Evolutionary conservation across 2,888 invertebrate species (phyloP).

Genomic region (Amorpha juglandis): DNA sequence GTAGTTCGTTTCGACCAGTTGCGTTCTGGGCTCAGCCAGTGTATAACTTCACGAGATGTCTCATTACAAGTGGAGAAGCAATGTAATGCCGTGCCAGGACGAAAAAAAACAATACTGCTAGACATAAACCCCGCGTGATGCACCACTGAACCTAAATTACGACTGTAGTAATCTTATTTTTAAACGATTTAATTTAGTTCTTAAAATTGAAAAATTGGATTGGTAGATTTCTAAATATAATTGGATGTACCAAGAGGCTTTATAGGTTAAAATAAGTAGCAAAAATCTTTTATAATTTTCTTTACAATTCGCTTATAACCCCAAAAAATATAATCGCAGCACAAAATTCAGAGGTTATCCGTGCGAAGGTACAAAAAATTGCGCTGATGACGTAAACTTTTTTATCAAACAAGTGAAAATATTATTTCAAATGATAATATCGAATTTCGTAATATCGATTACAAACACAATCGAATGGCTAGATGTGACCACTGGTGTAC

Average conservation of each 20-base stretch:
- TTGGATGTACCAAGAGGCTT: not conserved
- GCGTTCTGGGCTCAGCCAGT: too few relatives aligned
- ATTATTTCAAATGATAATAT: conserved; percentile 13
- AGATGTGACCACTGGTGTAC: conserved; percentile 43
- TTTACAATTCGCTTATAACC: not conserved
- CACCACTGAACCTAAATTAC: too few relatives aligned
- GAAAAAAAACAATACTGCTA: too few relatives aligned
- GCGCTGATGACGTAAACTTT: not conserved
- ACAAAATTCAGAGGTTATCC: conserved; percentile 1
- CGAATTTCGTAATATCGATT: conserved; percentile 10
- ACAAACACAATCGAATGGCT: conserved; percentile 30
- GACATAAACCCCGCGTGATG: too few relatives aligned
- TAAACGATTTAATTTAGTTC: too few relatives aligned
- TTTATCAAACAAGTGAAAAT: conserved; percentile 11
- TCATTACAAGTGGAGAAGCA: too few relatives aligned
- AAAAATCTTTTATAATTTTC: not conserved
- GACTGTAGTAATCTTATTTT: too few relatives aligned
- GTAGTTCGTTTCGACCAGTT: too few relatives aligned
- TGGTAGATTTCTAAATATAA: not conserved
- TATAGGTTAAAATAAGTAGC: not conserved
- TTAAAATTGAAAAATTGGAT: not conserved
- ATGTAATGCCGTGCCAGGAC: too few relatives aligned
- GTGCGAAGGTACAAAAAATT: conserved; percentile 2
- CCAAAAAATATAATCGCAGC: not conserved
- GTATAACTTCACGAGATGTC: too few relatives aligned